These are phyloP conservation scores for Pseudopleuronectes americanus DNA, from an alignment of 2,797 vertebrate genomes.

Conservation along the genomic window DNA sequence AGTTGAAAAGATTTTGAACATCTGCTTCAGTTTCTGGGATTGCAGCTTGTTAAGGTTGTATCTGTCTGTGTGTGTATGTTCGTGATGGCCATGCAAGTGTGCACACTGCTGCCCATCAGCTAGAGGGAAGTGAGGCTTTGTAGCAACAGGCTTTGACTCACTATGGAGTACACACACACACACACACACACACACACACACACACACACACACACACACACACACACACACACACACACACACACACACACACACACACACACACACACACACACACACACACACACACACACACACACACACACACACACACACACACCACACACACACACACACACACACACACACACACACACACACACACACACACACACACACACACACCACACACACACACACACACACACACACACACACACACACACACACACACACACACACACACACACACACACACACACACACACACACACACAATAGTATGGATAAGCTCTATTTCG, in stretches of 20 bases:
- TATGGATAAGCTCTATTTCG: conserved; percentile 78
- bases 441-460: conserved; percentile 16
- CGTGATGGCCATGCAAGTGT: neutral
- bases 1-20: conserved; percentile 11
- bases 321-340: neutral
- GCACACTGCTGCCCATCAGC: conserved; percentile 13
- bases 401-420: neutral
- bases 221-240: conserved; percentile 8
- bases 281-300: conserved; percentile 13
- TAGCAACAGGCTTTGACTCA: conserved; percentile 33
- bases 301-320: neutral
- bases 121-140: conserved; percentile 35
- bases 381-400: conserved; percentile 3
- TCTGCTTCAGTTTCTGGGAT: conserved; percentile 4
- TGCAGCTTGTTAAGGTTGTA: neutral
- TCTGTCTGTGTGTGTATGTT: neutral
- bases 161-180: conserved; percentile 14
- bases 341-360: neutral
- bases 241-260: neutral
- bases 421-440: conserved; percentile 21
- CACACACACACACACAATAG: conserved; percentile 24
- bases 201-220: conserved; percentile 7
- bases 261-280: conserved; percentile 2
- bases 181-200: neutral
- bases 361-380: conserved; percentile 2